Conservation (phyloP, 1,140 invertebrate genomes). For the Drosophila arizonae region DNA sequence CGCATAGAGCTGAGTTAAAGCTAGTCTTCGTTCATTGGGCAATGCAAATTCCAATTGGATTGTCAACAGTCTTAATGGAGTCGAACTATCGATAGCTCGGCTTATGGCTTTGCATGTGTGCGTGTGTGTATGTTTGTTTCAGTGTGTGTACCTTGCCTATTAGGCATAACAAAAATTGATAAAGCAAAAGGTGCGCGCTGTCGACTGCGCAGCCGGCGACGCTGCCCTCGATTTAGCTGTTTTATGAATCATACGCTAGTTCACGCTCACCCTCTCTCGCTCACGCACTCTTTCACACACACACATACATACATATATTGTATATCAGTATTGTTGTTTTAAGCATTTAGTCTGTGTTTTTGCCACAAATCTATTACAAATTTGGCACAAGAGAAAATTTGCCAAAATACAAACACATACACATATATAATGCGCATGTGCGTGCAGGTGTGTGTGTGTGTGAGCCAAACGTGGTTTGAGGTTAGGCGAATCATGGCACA, state of each 20-base stretch:
- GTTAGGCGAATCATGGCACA: constrained; percentile 25
- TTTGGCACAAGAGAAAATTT: constrained; percentile 36
- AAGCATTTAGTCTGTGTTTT: constrained; percentile 31
- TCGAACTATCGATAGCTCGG: constrained; percentile 47
- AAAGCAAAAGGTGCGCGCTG: constrained; percentile 57
- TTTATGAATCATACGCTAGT: constrained; percentile 39
- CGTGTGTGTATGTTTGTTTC: not conserved
- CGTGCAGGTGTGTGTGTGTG: constrained; percentile 16
- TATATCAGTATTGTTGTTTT: constrained; percentile 19
- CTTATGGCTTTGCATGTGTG: constrained; percentile 28
- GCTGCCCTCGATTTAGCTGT: constrained; percentile 53
- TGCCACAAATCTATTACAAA: constrained; percentile 45
- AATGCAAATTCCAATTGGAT: constrained; percentile 52
- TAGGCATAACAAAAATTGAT: constrained; percentile 46
- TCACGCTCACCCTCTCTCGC: constrained; percentile 9
- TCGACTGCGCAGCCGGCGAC: constrained; percentile 24
- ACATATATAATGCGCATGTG: constrained; percentile 7
- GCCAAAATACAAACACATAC: constrained; percentile 17
- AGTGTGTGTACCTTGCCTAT: constrained; percentile 22
- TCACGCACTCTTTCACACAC: constrained; percentile 2
- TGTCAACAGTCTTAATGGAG: constrained; percentile 15
- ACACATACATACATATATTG: not conserved
- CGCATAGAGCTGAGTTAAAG: constrained; percentile 34
- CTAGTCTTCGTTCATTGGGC: constrained; percentile 38
- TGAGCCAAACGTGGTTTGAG: constrained; percentile 47